Evolutionary conservation across 2,113 vertebrate species (phyloP).

Genomic region (Naja naja): DNA sequence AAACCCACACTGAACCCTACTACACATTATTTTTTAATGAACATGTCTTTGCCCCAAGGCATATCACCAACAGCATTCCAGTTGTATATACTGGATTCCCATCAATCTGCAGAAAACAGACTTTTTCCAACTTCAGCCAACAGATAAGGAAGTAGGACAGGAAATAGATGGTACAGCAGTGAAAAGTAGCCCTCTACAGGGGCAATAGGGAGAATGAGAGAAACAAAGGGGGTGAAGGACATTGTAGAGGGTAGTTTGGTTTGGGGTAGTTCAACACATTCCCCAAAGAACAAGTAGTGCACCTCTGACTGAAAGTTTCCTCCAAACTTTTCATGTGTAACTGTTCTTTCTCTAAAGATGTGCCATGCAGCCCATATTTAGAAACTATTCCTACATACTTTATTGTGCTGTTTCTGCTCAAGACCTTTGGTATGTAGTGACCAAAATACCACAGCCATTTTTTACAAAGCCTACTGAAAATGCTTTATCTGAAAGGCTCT

Average conservation of each 20-base stretch:
- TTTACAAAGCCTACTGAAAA: background rate
- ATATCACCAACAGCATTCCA: background rate
- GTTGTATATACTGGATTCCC: background rate
- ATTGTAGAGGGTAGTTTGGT: background rate
- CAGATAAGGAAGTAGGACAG: background rate
- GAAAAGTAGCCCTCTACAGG: background rate
- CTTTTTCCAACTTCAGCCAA: background rate
- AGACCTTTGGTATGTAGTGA: background rate
- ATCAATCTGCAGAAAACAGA: background rate
- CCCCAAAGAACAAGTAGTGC: background rate
- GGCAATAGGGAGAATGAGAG: background rate
- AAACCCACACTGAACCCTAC: background rate
- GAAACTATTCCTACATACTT: background rate
- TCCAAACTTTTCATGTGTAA: background rate
- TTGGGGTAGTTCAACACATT: background rate
- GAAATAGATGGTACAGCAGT: background rate
- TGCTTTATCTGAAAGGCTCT: background rate
- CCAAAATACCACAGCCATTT: background rate
- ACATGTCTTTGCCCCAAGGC: background rate
- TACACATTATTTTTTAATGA: background rate
- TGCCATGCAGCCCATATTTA: background rate
- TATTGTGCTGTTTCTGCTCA: background rate
- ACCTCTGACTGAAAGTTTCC: background rate
- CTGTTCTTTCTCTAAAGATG: background rate
- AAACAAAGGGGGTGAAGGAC: background rate